Percentiles rank a stretch among this genome's conserved stretches.
Conservation (phyloP, 2,888 invertebrate genomes). For the Gymnoscelis rufifasciata region DNA sequence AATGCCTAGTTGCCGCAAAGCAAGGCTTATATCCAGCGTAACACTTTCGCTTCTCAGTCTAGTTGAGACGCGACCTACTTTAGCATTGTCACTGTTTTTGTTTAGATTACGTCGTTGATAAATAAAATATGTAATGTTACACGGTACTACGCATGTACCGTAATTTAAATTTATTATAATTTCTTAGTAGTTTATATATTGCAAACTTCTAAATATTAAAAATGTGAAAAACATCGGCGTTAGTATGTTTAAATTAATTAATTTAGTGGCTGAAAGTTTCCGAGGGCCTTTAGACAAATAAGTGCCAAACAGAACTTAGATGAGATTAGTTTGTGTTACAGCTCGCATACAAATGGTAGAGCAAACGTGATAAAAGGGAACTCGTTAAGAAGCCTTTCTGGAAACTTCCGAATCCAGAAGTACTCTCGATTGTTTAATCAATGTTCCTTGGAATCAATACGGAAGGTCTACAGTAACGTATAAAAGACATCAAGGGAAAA, state of each 20-base stretch:
- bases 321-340: constrained; percentile 45
- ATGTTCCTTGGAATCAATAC: constrained; percentile 21
- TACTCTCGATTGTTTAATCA: constrained; percentile 26
- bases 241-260: no score
- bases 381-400: constrained; percentile 17
- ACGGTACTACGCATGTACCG: no score
- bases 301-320: constrained; percentile 30
- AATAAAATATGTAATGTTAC: no score
- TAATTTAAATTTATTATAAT: no score
- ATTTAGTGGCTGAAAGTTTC: no score
- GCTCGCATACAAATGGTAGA: constrained; percentile 42
- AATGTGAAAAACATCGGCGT: background rate
- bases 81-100: constrained; percentile 29
- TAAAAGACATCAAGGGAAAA: constrained; percentile 6
- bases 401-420: constrained; percentile 25
- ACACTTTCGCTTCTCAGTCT: constrained; percentile 40
- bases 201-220: no score
- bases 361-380: constrained; percentile 24
- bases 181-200: no score
- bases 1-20: constrained; percentile 19
- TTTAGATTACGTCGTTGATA: constrained; percentile 13
- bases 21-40: constrained; percentile 24
- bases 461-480: constrained; percentile 4
- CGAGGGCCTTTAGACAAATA: background rate
- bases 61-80: constrained; percentile 33